Evolutionary conservation across 1,140 invertebrate species (phyloP), one percentile per base, ranked within the genome.

Genomic region (Nymphalis io): DNA sequence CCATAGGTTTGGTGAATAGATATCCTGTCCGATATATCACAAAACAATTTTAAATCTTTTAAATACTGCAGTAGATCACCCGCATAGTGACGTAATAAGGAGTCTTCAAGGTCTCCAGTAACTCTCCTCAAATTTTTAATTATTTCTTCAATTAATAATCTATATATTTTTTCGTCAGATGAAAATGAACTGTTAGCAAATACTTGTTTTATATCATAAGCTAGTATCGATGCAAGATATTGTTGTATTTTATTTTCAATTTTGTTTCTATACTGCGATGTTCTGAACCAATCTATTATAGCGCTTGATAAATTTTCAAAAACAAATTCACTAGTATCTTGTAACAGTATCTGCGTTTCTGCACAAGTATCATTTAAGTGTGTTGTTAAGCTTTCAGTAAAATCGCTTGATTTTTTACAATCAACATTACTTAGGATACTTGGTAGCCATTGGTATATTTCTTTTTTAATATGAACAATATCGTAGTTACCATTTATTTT

Each of bases 381-480:
- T 11, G 4, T 48, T 46, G 21, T 51, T 46, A 66, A 57, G 3
- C 33, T 65, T 20, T 71, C 69, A 20, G 48, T 48, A 16, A 65
- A 21, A 44, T 66, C 39, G 55, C 61, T 61, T 15, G 57, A 2
- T n/a, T 42, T 38, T 6, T 53, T 61, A 12, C 6, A 18, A 33
- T 66, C 62, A 38, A 65, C 13, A 44, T 66, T 46, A 15, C 13
- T 55, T 27, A 71, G 60, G 10, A 66, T n/a, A 38, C 59, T 65
- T 23, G 44, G 57, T 21, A 71, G 33, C 69, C 69, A 71, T 21
- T 20, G 20, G n/a, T 33, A 44, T 55, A 71, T 71, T 53, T 44
- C 57, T 23, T 60, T 44, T 66, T 71, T 53, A 15, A 60, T 33
- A n/a, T 60, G 16, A 38, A 10, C 8, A 12, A 2, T 53, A 38